phyloP scores from a whole-genome alignment of 2,113 vertebrate genomes.

The Thamnaconus septentrionalis region DNA sequence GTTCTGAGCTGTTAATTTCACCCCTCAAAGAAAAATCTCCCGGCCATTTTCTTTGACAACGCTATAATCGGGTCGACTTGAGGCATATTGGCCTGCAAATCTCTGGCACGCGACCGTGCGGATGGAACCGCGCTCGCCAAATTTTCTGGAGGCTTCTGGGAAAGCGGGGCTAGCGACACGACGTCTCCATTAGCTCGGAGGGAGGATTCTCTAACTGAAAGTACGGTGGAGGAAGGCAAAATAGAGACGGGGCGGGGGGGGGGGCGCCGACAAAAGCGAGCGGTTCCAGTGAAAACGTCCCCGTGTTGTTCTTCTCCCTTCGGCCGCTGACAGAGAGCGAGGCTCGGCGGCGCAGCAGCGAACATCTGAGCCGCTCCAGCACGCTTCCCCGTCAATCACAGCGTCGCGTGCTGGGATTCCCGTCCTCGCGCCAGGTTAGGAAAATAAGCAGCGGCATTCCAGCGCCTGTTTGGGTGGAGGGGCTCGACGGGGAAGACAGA shows the following conservation, averaged over 20 bases:
- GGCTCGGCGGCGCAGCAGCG: slow-evolving; percentile 28
- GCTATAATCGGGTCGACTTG: too few relatives aligned
- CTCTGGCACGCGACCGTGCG: too few relatives aligned
- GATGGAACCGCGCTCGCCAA: slow-evolving; percentile 22
- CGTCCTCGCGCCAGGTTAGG: slow-evolving; percentile 50
- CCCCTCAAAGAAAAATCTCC: neutral
- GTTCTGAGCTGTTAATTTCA: too few relatives aligned
- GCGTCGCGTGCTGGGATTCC: slow-evolving; percentile 31
- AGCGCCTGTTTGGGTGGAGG: slow-evolving; percentile 32
- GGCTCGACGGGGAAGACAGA: slow-evolving; percentile 50
- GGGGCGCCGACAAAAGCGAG: slow-evolving; percentile 19
- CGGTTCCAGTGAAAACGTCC: slow-evolving; percentile 52
- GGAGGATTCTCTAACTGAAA: slow-evolving; percentile 17
- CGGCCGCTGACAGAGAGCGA: slow-evolving; percentile 35
- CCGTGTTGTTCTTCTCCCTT: slow-evolving; percentile 56
- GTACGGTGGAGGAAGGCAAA: neutral
- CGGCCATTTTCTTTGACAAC: slow-evolving; percentile 5
- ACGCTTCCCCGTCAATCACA: slow-evolving; percentile 67
- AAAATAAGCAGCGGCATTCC: slow-evolving; percentile 73
- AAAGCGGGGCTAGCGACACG: slow-evolving; percentile 50
- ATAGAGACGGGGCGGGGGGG: slow-evolving; percentile 6
- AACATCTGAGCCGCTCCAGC: slow-evolving; percentile 44
- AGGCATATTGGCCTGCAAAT: too few relatives aligned
- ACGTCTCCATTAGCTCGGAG: slow-evolving; percentile 42
- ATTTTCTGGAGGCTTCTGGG: slow-evolving; percentile 46